These are phyloP conservation scores for Nyctalus aviator DNA, from an alignment of 2,797 vertebrate genomes.

Conservation along the genomic window DNA sequence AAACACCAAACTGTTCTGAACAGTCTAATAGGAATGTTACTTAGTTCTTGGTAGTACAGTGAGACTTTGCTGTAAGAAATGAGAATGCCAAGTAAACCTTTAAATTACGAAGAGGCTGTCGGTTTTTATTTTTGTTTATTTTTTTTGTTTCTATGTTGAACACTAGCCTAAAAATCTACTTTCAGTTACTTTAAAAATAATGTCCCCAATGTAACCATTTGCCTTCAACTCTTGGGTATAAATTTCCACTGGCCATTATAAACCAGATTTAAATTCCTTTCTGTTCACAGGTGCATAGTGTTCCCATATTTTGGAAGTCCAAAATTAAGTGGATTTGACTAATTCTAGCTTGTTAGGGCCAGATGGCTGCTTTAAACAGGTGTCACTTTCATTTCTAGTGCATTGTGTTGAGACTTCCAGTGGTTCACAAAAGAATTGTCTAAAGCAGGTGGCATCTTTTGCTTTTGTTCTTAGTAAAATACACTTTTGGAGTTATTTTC, in stretches of 20 bases:
- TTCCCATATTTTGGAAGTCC: slow-evolving; percentile 80
- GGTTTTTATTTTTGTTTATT: neutral
- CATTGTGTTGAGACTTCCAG: slow-evolving; percentile 86
- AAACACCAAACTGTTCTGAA: neutral
- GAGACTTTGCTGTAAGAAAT: slow-evolving; percentile 42
- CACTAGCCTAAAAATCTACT: slow-evolving; percentile 46
- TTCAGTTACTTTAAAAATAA: slow-evolving; percentile 51
- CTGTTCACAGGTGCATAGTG: slow-evolving; percentile 80
- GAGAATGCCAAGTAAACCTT: slow-evolving; percentile 58
- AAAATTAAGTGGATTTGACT: slow-evolving; percentile 80
- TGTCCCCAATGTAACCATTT: slow-evolving; percentile 19
- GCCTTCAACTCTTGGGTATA: slow-evolving; percentile 41
- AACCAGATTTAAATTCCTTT: slow-evolving; percentile 58
- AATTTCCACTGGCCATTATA: neutral
- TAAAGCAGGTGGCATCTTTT: slow-evolving; percentile 89
- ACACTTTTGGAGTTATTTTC: slow-evolving; percentile 82
- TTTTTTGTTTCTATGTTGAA: slow-evolving; percentile 12
- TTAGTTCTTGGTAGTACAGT: slow-evolving; percentile 65
- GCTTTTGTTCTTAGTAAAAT: slow-evolving; percentile 82
- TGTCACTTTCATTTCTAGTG: slow-evolving; percentile 88
- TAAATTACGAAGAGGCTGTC: slow-evolving; percentile 60
- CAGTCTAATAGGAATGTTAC: slow-evolving; percentile 37
- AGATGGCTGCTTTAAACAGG: slow-evolving; percentile 91
- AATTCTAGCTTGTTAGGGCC: slow-evolving; percentile 86
- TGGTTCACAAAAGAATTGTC: slow-evolving; percentile 86